Evolutionary conservation across 2,888 invertebrate genomes (phyloP), one percentile per base, ranked within the genome.

Genomic region (Pandemis cinnamomeana): DNA sequence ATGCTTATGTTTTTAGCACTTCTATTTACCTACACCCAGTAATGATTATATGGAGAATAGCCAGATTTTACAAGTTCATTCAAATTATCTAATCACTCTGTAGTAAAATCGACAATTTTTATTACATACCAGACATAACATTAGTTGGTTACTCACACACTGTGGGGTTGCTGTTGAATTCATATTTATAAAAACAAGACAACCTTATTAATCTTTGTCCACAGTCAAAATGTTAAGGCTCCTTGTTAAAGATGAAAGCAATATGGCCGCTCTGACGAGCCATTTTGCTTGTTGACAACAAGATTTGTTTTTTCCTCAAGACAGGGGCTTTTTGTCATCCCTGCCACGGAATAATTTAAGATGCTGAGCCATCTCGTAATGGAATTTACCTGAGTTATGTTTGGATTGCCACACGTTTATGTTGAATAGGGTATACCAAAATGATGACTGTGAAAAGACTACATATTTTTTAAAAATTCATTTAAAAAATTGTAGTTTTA

Each of bases 261-360:
- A 84, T 85, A 84, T 80, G 82, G 81, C 79, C 70, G 77, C 80
- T 79, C 76, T 77, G 80, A 81, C 83, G 82, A 77, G 82, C 84
- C 85, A 87, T 88, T 89, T 85, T 82, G 84, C 84, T 84, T 85
- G 87, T 87, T 85, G 89, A 87, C 90, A 87, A 83, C 84, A 82
- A 85, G 88, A 89, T 91, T 90, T 88, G 88, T 89, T 91, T 87
- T 87, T 82, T 81, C 79, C 81, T 79, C 79, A 13, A 53, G 80
- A 82, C 79, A 78, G 79, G 72, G 81, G 81, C 81, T 84, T 85
- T 88, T 87, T 87, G 85, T 87, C 88, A 87, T 88, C 84, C 83
- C 79, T 83, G 82, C 80, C 81, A 81, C 78, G 70, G 69, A 77
- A 77, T 77, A 76, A 76, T 74, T 72, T 71, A 72, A 75, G 62